Base-by-base conservation (phyloP, 2,797 vertebrate genomes). In the Adrianichthys oophorus region DNA sequence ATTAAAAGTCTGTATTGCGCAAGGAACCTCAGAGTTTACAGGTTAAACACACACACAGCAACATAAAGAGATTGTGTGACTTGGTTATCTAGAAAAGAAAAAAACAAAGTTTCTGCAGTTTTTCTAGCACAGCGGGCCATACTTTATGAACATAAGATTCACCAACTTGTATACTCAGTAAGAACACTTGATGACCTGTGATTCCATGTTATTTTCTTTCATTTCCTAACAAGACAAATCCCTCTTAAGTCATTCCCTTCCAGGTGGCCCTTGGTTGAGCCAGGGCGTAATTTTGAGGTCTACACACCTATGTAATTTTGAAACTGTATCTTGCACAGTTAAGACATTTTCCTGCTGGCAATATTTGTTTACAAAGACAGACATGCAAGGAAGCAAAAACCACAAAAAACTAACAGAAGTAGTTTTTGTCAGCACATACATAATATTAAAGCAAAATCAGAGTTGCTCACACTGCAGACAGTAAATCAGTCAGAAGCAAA, bases 1-100 rank as follows among this genome's bases (percentile, higher is more conserved):
- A 90, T 90, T 89, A 86, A 83, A 86, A 85, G 74, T 82, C 61
- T 60, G 69, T 67, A 65, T 82, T 70, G 83, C 71, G 51, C 53
- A 63, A 82, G 79, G 55, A 82, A 65, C 59, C 77, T 82, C 56
- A 52, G 42, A 29, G 68, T 80, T 86, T 74, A 67, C 71, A 70
- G 79, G 81, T 87, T 83, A 75, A 82, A 68, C 65, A 74, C 43
- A 62, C 24, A 64, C 17, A 62, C 46, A 51, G 32, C 41, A 37
- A 66, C 48, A 53, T 23, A 49, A 42, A 45, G 19, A 51, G 67
- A 59, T 17, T 14, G 37, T 46, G 18, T 37, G 50, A 67, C 40
- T 52, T 57, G 2, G 14, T 62, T 56, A 60, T 74, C 13, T 49
- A 8, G 5, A 68, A 32, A 46, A 41, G 47, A 23, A 23, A 48